These are phyloP conservation scores for Alligator sinensis DNA, from an alignment of 2,113 vertebrate genomes.

Conservation along the genomic window DNA sequence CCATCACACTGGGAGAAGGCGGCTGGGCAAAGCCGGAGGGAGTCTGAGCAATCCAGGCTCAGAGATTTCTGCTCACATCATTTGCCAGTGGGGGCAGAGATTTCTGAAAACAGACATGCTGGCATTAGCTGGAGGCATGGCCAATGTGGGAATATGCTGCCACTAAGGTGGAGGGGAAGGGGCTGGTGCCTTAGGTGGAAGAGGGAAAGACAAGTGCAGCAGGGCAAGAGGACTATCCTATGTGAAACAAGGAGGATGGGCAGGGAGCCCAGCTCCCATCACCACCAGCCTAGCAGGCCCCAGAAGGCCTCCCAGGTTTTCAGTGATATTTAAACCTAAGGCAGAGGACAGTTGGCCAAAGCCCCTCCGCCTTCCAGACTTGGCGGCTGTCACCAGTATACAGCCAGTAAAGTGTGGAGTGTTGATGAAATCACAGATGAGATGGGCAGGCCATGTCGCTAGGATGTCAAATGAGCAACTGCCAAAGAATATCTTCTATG, in stretches of 20 bases:
- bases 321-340: neutral
- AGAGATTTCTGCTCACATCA: neutral
- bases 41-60: neutral
- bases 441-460: too few relatives aligned
- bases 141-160: neutral
- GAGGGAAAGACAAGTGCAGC: neutral
- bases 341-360: neutral
- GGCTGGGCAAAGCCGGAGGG: neutral
- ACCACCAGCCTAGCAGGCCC: accelerated
- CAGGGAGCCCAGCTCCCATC: neutral
- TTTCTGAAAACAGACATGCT: neutral
- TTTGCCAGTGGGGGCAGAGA: neutral
- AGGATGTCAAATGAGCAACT: too few relatives aligned
- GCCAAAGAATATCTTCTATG: too few relatives aligned
- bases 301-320: accelerated
- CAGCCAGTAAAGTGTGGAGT: too few relatives aligned
- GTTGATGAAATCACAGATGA: too few relatives aligned
- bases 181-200: neutral
- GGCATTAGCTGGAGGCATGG: neutral
- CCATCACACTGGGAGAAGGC: neutral
- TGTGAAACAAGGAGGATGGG: neutral
- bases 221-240: too few relatives aligned
- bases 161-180: neutral
- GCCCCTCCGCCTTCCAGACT: neutral
- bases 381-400: too few relatives aligned